phyloP scores from a whole-genome alignment of 1,140 invertebrate species.

The Drosophila grimshawi region DNA sequence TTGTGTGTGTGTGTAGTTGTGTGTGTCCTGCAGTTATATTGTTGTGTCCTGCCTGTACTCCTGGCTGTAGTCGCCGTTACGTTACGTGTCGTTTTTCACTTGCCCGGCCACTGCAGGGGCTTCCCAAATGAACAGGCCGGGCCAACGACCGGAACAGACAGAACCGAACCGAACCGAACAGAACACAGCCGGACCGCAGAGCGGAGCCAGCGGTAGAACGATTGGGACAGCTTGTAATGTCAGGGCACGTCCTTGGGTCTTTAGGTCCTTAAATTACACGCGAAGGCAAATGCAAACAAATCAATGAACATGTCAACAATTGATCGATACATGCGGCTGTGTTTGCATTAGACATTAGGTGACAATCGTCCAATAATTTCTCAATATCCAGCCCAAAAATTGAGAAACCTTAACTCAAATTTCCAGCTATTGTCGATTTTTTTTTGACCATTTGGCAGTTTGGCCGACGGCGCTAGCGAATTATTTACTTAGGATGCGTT shows the following conservation, averaged over 20 bases:
- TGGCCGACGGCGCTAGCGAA: constrained; percentile 58
- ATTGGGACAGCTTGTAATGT: constrained; percentile 28
- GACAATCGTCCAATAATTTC: constrained; percentile 33
- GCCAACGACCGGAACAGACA: constrained; percentile 21
- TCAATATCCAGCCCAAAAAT: not conserved
- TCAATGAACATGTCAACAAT: constrained; percentile 56
- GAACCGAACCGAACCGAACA: not conserved
- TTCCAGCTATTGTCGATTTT: constrained; percentile 26
- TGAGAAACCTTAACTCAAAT: constrained; percentile 12
- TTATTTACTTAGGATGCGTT: constrained; percentile 65
- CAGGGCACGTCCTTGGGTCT: constrained; percentile 69
- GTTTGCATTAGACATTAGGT: constrained; percentile 69
- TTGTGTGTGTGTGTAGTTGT: not conserved
- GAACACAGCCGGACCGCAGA: not conserved
- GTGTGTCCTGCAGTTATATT: not conserved
- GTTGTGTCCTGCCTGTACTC: constrained; percentile 3
- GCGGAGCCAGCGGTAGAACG: no score
- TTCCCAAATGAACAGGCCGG: constrained; percentile 38
- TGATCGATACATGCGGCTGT: constrained; percentile 64
- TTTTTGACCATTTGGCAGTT: constrained; percentile 70
- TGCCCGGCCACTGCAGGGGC: constrained; percentile 73
- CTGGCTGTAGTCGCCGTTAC: constrained; percentile 2
- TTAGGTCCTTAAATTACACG: constrained; percentile 73
- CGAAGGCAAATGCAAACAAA: constrained; percentile 60
- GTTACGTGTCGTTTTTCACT: constrained; percentile 79